phyloP scores from a whole-genome alignment of 2,888 invertebrate species.

The Iphiclides podalirius region DNA sequence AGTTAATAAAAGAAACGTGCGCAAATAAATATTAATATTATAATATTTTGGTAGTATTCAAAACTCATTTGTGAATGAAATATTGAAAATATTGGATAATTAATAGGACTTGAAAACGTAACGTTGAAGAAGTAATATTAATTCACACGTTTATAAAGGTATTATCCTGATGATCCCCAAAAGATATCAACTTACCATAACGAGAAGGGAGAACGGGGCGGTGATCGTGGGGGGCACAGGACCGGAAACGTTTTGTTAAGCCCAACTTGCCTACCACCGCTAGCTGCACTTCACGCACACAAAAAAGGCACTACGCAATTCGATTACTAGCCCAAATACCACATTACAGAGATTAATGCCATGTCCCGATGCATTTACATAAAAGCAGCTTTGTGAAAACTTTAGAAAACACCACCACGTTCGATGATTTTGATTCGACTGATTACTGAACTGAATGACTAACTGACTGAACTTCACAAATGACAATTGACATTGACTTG shows the following conservation, averaged over 20 bases:
- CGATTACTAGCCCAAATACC: not conserved
- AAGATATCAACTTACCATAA: constrained; percentile 18
- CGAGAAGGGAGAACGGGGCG: constrained; percentile 21
- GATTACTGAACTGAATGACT: too few relatives aligned
- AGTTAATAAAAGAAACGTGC: too few relatives aligned
- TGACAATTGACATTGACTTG: constrained; percentile 19
- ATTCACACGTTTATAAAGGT: not conserved
- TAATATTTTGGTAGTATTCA: too few relatives aligned
- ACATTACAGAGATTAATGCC: not conserved
- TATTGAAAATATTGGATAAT: too few relatives aligned
- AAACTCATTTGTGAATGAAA: too few relatives aligned
- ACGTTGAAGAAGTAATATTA: too few relatives aligned
- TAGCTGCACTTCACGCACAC: not conserved
- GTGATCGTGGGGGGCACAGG: constrained; percentile 21
- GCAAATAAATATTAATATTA: too few relatives aligned
- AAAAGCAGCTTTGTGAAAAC: constrained; percentile 3
- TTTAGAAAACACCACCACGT: constrained; percentile 7
- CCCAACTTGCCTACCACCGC: constrained; percentile 2
- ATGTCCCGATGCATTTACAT: constrained; percentile 1
- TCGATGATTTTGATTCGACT: constrained; percentile 11
- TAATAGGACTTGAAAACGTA: too few relatives aligned
- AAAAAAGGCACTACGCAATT: not conserved
- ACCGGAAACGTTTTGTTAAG: constrained; percentile 13
- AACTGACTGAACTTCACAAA: too few relatives aligned
- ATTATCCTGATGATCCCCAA: not conserved